Conservation (phyloP, 2,113 vertebrate species). For the Thamnophis sirtalis region DNA sequence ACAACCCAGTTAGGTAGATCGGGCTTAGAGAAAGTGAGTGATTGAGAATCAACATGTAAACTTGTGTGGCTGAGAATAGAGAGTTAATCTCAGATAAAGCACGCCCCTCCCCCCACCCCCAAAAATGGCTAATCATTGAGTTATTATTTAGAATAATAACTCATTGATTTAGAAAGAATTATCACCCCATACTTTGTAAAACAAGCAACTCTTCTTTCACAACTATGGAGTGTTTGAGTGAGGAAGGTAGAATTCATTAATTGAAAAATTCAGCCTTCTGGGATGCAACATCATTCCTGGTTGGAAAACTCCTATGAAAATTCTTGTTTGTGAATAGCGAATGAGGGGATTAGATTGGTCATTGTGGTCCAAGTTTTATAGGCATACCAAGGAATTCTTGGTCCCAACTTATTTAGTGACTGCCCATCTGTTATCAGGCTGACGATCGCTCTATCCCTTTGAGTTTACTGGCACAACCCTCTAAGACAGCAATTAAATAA, state of each 20-base stretch:
- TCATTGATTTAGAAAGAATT: not conserved
- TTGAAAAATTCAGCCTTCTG: not conserved
- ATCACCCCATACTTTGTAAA: not conserved
- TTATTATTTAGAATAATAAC: not conserved
- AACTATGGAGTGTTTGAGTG: not conserved
- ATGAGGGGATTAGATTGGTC: not conserved
- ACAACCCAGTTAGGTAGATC: not conserved
- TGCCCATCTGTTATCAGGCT: not conserved
- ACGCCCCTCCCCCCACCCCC: rapidly evolving
- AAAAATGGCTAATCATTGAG: not conserved
- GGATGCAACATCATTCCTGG: not conserved
- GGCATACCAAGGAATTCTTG: not conserved
- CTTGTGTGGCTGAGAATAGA: not conserved
- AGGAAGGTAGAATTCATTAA: not conserved
- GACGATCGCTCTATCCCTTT: not conserved
- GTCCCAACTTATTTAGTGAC: not conserved
- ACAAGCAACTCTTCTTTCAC: not conserved
- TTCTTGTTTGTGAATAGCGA: not conserved
- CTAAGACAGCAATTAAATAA: not conserved
- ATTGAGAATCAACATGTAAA: not conserved
- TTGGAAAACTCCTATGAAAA: not conserved
- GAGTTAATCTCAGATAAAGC: not conserved
- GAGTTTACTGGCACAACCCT: not conserved
- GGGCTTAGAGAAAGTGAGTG: not conserved
- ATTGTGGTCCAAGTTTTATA: not conserved